Conservation (phyloP, 1,140 invertebrate genomes). For the Bombus vancouverensis region DNA sequence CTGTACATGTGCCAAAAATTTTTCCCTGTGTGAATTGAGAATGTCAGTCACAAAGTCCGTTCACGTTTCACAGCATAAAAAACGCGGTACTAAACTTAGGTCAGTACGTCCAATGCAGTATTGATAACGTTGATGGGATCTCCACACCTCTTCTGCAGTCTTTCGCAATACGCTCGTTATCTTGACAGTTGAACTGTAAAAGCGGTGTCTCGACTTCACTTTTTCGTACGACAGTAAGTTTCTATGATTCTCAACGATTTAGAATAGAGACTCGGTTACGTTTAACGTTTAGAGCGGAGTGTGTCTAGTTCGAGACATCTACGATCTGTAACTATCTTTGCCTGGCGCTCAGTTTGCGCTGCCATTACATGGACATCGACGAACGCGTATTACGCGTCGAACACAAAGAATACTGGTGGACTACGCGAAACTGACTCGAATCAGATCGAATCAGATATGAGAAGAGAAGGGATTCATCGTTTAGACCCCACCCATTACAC, state of each 20-base stretch:
- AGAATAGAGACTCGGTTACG: not conserved
- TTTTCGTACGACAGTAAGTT: not conserved
- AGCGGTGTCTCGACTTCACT: slow-evolving; percentile 11
- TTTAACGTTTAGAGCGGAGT: not conserved
- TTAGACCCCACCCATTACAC: slow-evolving; percentile 48
- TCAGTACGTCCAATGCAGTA: not conserved
- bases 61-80: not conserved
- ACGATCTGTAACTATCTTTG: slow-evolving; percentile 1
- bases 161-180: slow-evolving; percentile 32
- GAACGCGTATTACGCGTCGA: slow-evolving; percentile 4
- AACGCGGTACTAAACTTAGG: not conserved
- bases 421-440: slow-evolving; percentile 43
- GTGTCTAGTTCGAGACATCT: not conserved
- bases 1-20: slow-evolving; percentile 38
- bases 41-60: slow-evolving; percentile 9
- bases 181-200: slow-evolving; percentile 36
- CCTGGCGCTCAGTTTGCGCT: not conserved
- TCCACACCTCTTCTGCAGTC: slow-evolving; percentile 15
- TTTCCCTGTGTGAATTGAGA: not conserved
- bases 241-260: too few species aligned
- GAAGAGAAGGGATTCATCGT: slow-evolving; percentile 50
- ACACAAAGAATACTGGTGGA: slow-evolving; percentile 28
- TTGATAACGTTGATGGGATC: slow-evolving; percentile 39
- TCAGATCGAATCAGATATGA: slow-evolving; percentile 45
- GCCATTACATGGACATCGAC: slow-evolving; percentile 34